Evolutionary conservation across 1,140 invertebrate genomes (phyloP), one percentile per base, ranked within the genome.

Genomic region (Gonioctena quinquepunctata): DNA sequence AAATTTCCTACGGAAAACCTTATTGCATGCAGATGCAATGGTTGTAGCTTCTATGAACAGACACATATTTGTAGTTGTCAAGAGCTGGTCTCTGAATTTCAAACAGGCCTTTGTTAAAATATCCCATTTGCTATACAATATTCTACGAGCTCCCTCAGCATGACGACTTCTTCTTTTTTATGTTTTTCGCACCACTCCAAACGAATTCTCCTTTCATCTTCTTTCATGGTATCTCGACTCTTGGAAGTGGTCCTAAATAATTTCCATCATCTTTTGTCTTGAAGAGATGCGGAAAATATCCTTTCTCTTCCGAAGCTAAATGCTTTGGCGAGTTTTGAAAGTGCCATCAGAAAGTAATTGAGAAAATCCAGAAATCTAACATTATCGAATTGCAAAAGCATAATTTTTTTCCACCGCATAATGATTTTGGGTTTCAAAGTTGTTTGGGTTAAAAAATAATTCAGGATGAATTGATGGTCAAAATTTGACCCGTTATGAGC

Each of bases 241-340:
- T 19, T 19, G 72, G 72, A 1, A 77, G n/a, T 3, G 71, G 65
- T 25, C 74, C 76, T 18, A 61, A 27, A 65, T 78, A 79, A 61
- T 59, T 57, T 61, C 68, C 18, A 69, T 73, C 72, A 21, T 52
- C 70, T 8, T 18, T 18, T 0, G 26, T 72, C 57, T 75, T 79
- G 66, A 76, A 76, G 3, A 77, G 64, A 68, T 78, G 71, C 4
- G 71, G 74, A 66, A 76, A 77, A 57, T 76, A 74, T 2, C 73
- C 77, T 59, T 76, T 77, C 28, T 54, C 49, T 4, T 2, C 7
- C 22, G 25, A 78, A 42, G 4, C 62, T 68, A 63, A 77, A 73
- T 11, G 66, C 72, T 57, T 72, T 65, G 8, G 66, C 2, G 3
- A 61, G 59, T n/a, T 42, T 42, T 8, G 33, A 13, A 13, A 57